Evolutionary conservation across 1,140 invertebrate genomes (phyloP), one percentile per base, ranked within the genome.

Genomic region (Acyrthosiphon pisum): DNA sequence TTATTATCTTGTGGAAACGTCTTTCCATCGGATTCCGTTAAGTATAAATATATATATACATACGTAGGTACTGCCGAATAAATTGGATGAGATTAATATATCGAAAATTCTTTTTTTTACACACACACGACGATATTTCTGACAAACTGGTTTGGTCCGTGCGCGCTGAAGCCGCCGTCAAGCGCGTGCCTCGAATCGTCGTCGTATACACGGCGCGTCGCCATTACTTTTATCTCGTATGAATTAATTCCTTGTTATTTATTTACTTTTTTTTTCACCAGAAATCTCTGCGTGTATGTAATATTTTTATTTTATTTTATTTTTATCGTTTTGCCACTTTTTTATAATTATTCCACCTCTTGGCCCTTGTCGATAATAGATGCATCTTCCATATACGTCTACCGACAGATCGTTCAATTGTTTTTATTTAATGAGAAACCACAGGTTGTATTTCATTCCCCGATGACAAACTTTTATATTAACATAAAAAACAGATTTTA

Each of bases 101-200:
- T 92, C 76, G 76, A 84, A 35, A 92, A 92, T 53, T 53, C n/a
- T 83, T 92, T n/a, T 83, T 53, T 84, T 53, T 92, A 20, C 23
- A 35, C 48, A 35, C 60, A 83, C 46, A 93, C 81, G 81, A 93
- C 35, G 91, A 86, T 83, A 83, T 83, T 50, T 83, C 30, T 44
- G 44, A 50, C 44, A 53, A 93, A 93, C 91, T 84, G 91, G 91
- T 93, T 93, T 93, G 50, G 91, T 93, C 91, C 91, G 91, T 86
- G 81, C 91, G 81, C 48, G 89, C 89, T 26, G 89, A 41, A 60
- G 50, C 76, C 44, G 76, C 30, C 91, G 68, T 26, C 48, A 22
- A 91, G 90, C 91, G 91, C 91, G 91, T 93, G 91, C 91, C 90
- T 91, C 76, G 30, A 83, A 91, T 48, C 81, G 81, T 83, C 76